These are phyloP conservation scores for Salmo trutta DNA, from an alignment of 2,797 vertebrate genomes.

Conservation along the genomic window DNA sequence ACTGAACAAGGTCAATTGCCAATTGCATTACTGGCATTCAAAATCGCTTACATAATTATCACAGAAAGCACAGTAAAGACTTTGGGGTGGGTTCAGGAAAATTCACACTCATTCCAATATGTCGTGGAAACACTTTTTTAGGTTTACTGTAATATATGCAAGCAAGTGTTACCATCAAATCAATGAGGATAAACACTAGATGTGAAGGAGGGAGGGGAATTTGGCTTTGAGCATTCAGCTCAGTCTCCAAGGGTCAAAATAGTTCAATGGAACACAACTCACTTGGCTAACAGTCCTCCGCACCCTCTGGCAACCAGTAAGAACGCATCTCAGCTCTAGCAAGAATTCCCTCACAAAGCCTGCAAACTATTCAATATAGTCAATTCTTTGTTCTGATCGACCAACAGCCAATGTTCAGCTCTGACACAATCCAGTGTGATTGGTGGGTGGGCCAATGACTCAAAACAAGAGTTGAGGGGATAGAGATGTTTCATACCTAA, in stretches of 20 bases:
- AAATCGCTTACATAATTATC: not conserved
- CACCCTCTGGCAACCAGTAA: slow-evolving; percentile 59
- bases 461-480: slow-evolving; percentile 32
- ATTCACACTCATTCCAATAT: not conserved
- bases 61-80: not conserved
- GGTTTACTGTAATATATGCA: not conserved
- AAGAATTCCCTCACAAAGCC: slow-evolving; percentile 41
- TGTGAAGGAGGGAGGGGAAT: not conserved
- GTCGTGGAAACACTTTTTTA: not conserved
- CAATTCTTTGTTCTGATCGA: slow-evolving; percentile 61
- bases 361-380: slow-evolving; percentile 56
- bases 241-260: slow-evolving; percentile 15
- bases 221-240: slow-evolving; percentile 27
- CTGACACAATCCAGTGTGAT: slow-evolving; percentile 45
- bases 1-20: not conserved
- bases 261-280: slow-evolving; percentile 47
- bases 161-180: not conserved
- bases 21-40: not conserved
- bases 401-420: slow-evolving; percentile 49
- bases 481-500: slow-evolving; percentile 25
- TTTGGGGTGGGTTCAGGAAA: too few species aligned
- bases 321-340: slow-evolving; percentile 50
- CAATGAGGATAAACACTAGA: not conserved
- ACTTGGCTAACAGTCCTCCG: slow-evolving; percentile 51
- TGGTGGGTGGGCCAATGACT: slow-evolving; percentile 48